Evolutionary conservation across 2,797 vertebrate genomes (phyloP).

Genomic region (Falco novaeseelandiae): DNA sequence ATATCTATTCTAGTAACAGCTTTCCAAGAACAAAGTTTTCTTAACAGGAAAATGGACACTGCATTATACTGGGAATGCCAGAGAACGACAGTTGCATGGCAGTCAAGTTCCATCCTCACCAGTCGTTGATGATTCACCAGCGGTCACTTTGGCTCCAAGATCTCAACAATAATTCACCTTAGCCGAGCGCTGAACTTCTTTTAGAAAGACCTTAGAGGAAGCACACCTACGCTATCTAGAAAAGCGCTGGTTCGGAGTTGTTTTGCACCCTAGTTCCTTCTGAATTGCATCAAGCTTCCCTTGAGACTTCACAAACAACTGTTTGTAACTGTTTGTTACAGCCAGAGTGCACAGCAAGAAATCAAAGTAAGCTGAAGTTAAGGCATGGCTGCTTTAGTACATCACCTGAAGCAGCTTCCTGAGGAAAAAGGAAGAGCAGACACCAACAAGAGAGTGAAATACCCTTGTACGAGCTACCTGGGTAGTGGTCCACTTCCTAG

Average conservation of each 20-base stretch:
- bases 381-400: not conserved
- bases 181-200: not conserved
- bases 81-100: not conserved
- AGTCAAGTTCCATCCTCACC: not conserved
- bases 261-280: not conserved
- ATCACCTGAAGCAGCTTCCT: not conserved
- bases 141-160: not conserved
- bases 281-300: not conserved
- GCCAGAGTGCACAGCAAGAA: not conserved
- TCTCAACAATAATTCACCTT: not conserved
- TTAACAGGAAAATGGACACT: slow-evolving; percentile 19
- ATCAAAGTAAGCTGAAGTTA: not conserved
- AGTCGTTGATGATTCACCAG: not conserved
- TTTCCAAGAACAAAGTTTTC: slow-evolving; percentile 10
- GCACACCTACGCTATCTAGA: not conserved
- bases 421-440: not conserved
- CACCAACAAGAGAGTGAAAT: not conserved
- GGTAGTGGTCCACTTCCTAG: slow-evolving; percentile 17
- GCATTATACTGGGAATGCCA: not conserved
- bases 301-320: not conserved
- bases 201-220: not conserved
- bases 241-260: not conserved
- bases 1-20: slow-evolving; percentile 32
- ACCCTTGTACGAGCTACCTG: not conserved
- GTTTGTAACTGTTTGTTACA: not conserved